Base-by-base conservation (phyloP, 2,797 vertebrate genomes). In the Lerista edwardsae region DNA sequence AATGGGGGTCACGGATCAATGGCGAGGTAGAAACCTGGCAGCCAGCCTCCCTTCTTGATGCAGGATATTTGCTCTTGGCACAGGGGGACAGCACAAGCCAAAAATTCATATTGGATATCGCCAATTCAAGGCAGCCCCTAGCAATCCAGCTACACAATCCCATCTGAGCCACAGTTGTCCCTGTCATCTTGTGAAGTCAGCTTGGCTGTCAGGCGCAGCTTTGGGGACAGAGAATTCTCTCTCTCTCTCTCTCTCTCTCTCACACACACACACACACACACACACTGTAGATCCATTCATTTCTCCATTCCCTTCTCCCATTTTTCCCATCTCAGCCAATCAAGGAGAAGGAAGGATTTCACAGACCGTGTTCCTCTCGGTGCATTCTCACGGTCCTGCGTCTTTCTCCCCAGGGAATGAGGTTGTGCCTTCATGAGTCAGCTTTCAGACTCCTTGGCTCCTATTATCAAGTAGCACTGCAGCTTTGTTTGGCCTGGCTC, bases 401-500 rank as follows among this genome's bases (percentile, higher is more conserved):
- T 29, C 64, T 76, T 71, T 69, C n/a, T 75, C 65, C 79, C 23
- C 25, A 44, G 65, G 72, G 39, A 81, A 14, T n/a, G 75, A 62
- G 6, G 19, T 19, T 1, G 57, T 41, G 44, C n/a, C 36, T 47
- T 69, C 72, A 29, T 71, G 79, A 86, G 62, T 62, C 72, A 76
- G 79, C 65, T 55, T 31, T 51, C 51, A 2, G 73, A 68, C 68
- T 69, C 68, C 27, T n/a, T 71, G 62, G 31, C 65, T 81, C 39
- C 51, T 39, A n/a, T 25, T 25, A 10, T 31, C 3, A 6, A 17
- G 31, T 29, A 51, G 73, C 72, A 62, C 62, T 81, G 79, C 73
- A 76, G 79, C n/a, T 81, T 69, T 31, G 4, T 31, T 86, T 86
- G 84, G 79, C 79, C 55, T 21, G 41, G n/a, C 34, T 75, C 73